A percentile compares a stretch with the other conserved stretches of the same genome.
Conservation (phyloP, 1,140 invertebrate genomes). For the Babylonia areolata region DNA sequence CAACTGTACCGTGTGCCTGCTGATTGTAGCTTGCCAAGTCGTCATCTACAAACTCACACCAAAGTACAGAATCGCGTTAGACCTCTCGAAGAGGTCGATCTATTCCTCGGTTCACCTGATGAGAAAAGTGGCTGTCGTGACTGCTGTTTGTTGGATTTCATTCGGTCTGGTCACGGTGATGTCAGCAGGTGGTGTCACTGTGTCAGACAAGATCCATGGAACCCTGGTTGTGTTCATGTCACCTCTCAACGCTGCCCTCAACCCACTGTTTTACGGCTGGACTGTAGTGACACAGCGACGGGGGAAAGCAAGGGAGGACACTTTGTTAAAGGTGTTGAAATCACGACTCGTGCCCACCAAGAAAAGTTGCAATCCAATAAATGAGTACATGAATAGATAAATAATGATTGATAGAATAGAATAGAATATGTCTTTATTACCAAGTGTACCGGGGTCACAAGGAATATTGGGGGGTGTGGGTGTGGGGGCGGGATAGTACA, state of each 20-base stretch:
- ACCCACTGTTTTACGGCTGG: neutral
- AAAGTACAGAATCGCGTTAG: neutral
- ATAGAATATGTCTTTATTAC: no score
- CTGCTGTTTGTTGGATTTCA: neutral
- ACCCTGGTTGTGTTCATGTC: neutral
- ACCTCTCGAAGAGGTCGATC: neutral
- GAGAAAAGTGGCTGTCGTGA: neutral
- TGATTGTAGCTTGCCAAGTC: neutral
- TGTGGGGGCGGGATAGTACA: no score
- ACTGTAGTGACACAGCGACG: neutral
- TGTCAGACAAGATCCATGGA: neutral
- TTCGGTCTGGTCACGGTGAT: neutral
- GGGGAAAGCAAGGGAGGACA: neutral
- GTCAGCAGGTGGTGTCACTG: neutral
- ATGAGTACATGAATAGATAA: no score
- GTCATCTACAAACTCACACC: neutral
- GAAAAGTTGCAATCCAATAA: no score
- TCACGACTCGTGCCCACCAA: neutral
- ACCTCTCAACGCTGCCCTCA: neutral
- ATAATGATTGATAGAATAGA: no score
- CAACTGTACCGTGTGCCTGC: neutral
- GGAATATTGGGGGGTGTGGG: no score
- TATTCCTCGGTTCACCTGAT: neutral
- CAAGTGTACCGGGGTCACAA: no score
- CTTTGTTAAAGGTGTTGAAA: neutral